Evolutionary conservation across 2,113 vertebrate species (phyloP).

Genomic region (Anseranas semipalmata): DNA sequence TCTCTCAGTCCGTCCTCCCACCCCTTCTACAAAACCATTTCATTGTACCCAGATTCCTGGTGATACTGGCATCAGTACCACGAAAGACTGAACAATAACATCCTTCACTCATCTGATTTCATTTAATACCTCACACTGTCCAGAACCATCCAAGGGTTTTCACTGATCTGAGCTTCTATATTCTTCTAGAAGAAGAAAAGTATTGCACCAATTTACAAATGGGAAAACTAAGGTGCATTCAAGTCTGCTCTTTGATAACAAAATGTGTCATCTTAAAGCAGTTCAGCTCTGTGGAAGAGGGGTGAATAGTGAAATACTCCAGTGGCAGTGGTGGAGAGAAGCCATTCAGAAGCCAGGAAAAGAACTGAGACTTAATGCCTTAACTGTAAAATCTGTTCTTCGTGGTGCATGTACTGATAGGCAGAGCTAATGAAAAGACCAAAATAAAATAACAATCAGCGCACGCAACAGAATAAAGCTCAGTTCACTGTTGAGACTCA

Average conservation of each 20-base stretch:
- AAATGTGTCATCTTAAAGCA: not conserved
- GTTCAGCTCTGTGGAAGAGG: not conserved
- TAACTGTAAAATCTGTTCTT: not conserved
- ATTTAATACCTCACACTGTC: not conserved
- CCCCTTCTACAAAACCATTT: not conserved
- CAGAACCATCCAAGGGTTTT: not conserved
- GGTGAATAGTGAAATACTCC: not conserved
- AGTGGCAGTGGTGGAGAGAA: not conserved
- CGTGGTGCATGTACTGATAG: not conserved
- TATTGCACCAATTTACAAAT: not conserved
- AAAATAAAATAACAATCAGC: not conserved
- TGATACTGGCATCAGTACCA: not conserved
- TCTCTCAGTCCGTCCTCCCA: not conserved
- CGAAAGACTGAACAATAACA: not conserved
- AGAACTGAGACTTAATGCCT: not conserved
- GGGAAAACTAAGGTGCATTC: not conserved
- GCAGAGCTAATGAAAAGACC: not conserved
- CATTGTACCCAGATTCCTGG: rapidly evolving
- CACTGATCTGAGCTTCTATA: not conserved
- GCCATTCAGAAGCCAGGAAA: not conserved
- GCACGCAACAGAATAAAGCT: not conserved
- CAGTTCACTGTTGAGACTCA: not conserved
- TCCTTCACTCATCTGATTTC: not conserved
- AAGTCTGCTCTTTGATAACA: not conserved
- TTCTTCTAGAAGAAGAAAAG: not conserved